Evolutionary conservation across 2,888 invertebrate genomes (phyloP), one percentile per base, ranked within the genome.

Genomic region (Agrochola circellaris): DNA sequence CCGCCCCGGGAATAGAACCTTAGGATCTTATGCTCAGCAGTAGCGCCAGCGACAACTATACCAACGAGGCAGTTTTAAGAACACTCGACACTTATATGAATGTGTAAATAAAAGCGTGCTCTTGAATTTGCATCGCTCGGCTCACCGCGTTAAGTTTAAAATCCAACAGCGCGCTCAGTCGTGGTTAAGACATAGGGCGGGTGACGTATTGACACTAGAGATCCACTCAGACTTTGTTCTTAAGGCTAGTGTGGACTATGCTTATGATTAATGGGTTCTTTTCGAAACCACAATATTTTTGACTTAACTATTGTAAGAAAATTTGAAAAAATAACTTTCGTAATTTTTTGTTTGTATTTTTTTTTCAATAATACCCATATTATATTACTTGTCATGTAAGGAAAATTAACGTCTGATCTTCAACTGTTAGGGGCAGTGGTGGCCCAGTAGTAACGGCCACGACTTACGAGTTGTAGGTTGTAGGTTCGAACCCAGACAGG

Each of bases 191-290:
- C 62, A 75, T 69, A 17, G 6, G 60, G 2, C 9, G 45, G 11
- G 15, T 75, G 30, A 62, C 66, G 58, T 58, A 74, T 82, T 64
- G 54, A 38, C 48, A 64, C 62, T 82, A 64, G 34, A 58, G 20
- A 69, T 51, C 17, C 51, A 34, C 38, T 75, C 17, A 54, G 38
- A 56, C 45, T 15, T 4, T 6, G 15, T 13, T 17, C 58, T 68
- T 56, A 30, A 54, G 13, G 7, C 48, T 77, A 54, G 26, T 82
- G 42, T 51, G 48, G 17, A 51, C 26, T 58, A 11, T 30, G 54
- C 26, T 81, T 45, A 26, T 8, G n/a, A 34, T 20, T 8, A 26
- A 30, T n/a, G 54, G 54, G 2, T 48, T 48, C 0, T 34, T 72
- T 51, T 23, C 2, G 7, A 58, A 61, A 17, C 60, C 30, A 30